Evolutionary conservation across 1,140 invertebrate genomes (phyloP), one percentile per base, ranked within the genome.

Genomic region (Anoplolepis gracilipes): DNA sequence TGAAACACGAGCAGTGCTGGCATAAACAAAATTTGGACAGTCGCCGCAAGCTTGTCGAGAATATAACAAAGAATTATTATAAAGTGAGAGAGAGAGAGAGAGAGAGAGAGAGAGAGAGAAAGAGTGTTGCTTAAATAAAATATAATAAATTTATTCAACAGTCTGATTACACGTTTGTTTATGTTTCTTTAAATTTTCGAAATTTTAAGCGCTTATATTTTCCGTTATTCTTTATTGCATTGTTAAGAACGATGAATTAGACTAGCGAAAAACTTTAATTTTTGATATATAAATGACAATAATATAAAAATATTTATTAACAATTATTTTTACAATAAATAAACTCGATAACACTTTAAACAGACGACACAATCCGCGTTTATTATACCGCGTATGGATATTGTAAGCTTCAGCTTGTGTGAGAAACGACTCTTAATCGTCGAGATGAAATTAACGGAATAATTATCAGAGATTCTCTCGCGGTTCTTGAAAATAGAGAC

Each of bases 21-120:
- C 61, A 49, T 82, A 72, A 82, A 82, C 67, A 82, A 72, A 82
- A 82, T 59, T 79, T 22, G 30, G 77, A 70, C 65, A 49, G 53
- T 42, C 16, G 65, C 25, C 64, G 64, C 19, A n/a, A 53, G 61
- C 28, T 33, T 19, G 46, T 49, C 46, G 46, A 49, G 19, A 8
- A 2, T n/a, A 13, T 77, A 78, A 78, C 39, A 46, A 81, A 81
- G 46, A 70, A 11, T 81, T n/a, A 81, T 81, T 30, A 62, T 33
- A 4, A 49, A n/a, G n/a, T n/a, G n/a, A n/a, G n/a, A n/a, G n/a
- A n/a, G n/a, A n/a, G n/a, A n/a, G n/a, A n/a, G n/a, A n/a, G n/a
- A n/a, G n/a, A n/a, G n/a, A n/a, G n/a, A n/a, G n/a, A n/a, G n/a
- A n/a, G n/a, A n/a, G n/a, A n/a, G n/a, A n/a, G n/a, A n/a, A n/a